Evolutionary conservation across 2,888 invertebrate genomes (phyloP).

Genomic region (Matsumyia berberina): DNA sequence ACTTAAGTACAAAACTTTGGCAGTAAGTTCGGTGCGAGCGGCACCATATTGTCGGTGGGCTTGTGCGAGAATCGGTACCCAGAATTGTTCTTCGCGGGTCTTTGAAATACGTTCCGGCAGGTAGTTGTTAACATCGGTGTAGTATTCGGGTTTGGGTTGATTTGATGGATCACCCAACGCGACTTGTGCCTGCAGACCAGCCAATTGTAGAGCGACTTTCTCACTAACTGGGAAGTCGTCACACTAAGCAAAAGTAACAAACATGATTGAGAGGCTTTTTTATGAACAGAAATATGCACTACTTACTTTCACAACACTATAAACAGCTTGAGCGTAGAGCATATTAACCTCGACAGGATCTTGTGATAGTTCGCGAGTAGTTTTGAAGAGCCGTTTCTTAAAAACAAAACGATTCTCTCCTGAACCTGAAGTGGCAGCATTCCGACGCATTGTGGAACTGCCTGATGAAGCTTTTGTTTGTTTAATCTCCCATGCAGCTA

Average conservation of each 20-base stretch:
- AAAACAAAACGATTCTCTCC: conserved; percentile 97
- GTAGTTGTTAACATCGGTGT: conserved; percentile 95
- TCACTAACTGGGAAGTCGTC: conserved; percentile 98
- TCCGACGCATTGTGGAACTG: conserved; percentile 85
- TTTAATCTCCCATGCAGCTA: conserved; percentile 96
- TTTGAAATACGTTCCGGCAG: conserved; percentile 93
- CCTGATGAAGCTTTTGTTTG: conserved; percentile 86
- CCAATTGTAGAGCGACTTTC: conserved; percentile 96
- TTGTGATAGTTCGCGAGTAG: conserved; percentile 94
- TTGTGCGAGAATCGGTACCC: conserved; percentile 94
- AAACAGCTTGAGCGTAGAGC: conserved; percentile 97
- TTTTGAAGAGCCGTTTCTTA: conserved; percentile 94
- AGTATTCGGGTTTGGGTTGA: conserved; percentile 92
- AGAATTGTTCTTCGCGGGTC: conserved; percentile 91
- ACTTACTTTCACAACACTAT: conserved; percentile 95
- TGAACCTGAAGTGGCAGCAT: conserved; percentile 90
- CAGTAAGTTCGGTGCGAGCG: conserved; percentile 95
- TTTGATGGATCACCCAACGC: conserved; percentile 93
- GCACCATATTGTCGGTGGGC: conserved; percentile 96
- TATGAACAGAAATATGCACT: not conserved
- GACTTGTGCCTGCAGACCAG: conserved; percentile 97
- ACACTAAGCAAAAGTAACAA: conserved; percentile 85
- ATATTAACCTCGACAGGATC: conserved; percentile 98
- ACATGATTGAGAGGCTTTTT: not conserved
- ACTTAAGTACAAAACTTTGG: conserved; percentile 96